Base-by-base conservation (phyloP, 2,113 vertebrate genomes). In the Macrotis lagotis region DNA sequence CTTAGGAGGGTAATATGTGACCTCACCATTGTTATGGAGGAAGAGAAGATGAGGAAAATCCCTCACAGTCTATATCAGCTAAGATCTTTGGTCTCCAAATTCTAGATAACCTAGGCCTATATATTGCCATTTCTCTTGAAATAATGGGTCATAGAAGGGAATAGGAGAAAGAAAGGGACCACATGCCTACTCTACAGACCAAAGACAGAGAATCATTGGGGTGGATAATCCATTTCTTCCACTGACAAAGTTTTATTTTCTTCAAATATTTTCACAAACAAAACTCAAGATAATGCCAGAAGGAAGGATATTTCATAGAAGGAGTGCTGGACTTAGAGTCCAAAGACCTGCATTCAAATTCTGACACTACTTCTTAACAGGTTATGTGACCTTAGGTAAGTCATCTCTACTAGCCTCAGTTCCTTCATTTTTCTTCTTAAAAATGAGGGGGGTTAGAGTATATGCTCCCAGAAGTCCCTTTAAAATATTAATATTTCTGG, bases 131-230 rank as follows among this genome's bases (percentile, higher is more conserved):
- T 24, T 53, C 52, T 26, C 22, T 8, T 37, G 25, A 31, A 83
- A 47, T 2, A 14, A 49, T 22, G 24, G 93, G 26, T 37, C 12
- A 90, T 90, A 48, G 51, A 49, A 91, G 47, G 49, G 50, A n/a
- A 83, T 83, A 48, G 90, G 48, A 25, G 28, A 5, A 93, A 37
- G 14, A 25, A 83, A 74, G 94, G 94, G 92, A 90, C 92, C 91
- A 3, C 25, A 53, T 88, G 44, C 1, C 48, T 94, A 53, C 89
- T 96, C 8, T n/a, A 12, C 47, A 97, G 96, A 97, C 97, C 97
- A 98, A 98, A 98, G 97, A 97, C 59, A 3, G 22, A 50, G 48
- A 91, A 4, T 95, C 92, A 28, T 51, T 91, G 93, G 92, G 25
- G 25, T 24, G 90, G 90, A 92, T 92, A 48, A 92, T 66, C 16